Percentiles rank a stretch among this genome's conserved stretches.
Evolutionary conservation across 2,797 vertebrate genomes (phyloP).

Genomic region (Argya squamiceps): DNA sequence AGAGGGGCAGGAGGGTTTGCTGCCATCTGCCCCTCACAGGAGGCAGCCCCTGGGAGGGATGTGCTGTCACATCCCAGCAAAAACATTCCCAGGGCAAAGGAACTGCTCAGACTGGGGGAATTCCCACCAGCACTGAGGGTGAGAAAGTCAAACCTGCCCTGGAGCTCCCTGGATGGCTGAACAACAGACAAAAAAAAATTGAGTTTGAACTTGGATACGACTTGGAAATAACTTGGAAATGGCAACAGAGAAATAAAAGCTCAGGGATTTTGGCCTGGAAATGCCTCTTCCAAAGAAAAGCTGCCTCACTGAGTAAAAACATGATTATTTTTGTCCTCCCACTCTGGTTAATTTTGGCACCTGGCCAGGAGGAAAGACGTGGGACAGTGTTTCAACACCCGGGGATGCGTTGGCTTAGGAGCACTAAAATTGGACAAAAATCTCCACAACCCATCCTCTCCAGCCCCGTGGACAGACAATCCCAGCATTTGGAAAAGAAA

Average conservation of each 20-base stretch:
- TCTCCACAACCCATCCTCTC: neutral
- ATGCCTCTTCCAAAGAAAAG: neutral
- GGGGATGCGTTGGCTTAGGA: fast-evolving
- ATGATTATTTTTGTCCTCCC: neutral
- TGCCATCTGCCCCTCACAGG: neutral
- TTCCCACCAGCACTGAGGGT: neutral
- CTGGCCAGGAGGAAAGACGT: neutral
- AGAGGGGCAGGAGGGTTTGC: neutral
- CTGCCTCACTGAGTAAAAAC: neutral
- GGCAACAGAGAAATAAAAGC: neutral
- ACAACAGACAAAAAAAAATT: fast-evolving
- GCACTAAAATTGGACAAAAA: neutral
- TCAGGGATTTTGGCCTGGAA: neutral
- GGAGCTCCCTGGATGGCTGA: neutral
- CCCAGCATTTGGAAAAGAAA: neutral
- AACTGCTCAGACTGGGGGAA: neutral
- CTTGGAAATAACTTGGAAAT: neutral
- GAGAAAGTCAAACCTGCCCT: neutral
- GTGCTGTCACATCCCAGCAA: fast-evolving
- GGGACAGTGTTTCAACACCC: neutral
- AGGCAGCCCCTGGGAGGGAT: neutral
- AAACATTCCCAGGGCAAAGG: neutral
- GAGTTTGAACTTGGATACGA: neutral
- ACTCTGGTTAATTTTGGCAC: neutral
- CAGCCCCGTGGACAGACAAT: neutral